Percentiles rank a stretch among this genome's conserved stretches.
phyloP scores from a whole-genome alignment of 2,888 invertebrate genomes.

The Euplagia quadripunctaria region DNA sequence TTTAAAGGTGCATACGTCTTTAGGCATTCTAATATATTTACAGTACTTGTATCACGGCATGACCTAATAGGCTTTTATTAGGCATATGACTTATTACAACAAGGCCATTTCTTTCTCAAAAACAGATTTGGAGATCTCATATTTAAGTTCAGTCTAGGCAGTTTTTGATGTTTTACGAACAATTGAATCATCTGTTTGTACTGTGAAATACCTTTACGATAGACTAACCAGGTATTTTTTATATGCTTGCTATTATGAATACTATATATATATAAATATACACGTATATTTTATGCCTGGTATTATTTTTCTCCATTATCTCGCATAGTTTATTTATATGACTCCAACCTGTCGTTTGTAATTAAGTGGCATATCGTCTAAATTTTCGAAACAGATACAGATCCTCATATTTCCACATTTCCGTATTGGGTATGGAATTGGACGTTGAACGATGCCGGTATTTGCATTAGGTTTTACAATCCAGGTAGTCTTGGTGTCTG shows the following conservation, averaged over 20 bases:
- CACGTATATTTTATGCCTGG: background rate
- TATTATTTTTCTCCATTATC: background rate
- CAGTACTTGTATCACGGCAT: too few species aligned
- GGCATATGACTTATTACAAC: background rate
- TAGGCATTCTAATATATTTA: too few species aligned
- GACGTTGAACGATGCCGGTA: background rate
- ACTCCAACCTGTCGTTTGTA: background rate
- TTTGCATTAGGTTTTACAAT: background rate
- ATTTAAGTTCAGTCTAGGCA: background rate
- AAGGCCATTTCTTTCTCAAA: background rate
- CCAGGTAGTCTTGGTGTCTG: background rate
- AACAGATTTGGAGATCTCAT: background rate
- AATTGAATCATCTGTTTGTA: background rate
- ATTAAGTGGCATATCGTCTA: background rate
- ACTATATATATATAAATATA: background rate
- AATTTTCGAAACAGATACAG: background rate
- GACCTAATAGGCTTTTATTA: background rate
- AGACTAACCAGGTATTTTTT: constrained; percentile 1
- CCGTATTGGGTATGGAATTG: background rate
- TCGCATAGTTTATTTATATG: background rate
- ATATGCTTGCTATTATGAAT: background rate
- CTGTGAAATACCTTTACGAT: background rate
- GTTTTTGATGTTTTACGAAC: background rate
- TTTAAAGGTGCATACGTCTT: too few species aligned
- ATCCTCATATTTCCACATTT: background rate